These are phyloP conservation scores for Prolemur simus DNA, from an alignment of 2,113 vertebrate species.

Conservation along the genomic window DNA sequence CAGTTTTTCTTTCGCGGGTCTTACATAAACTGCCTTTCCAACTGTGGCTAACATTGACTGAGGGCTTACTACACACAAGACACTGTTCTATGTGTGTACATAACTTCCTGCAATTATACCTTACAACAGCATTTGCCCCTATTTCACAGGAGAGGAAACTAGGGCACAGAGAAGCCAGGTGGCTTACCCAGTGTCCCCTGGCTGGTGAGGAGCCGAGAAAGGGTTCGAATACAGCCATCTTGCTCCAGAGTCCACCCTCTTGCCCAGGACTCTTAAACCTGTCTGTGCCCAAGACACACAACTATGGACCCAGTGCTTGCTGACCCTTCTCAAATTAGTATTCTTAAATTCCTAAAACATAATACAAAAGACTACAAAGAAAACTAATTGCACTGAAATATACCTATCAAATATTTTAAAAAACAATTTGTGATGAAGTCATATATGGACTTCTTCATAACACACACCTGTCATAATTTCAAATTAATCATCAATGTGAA, in stretches of 20 bases:
- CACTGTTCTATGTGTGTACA: not conserved
- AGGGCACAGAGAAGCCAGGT: not conserved
- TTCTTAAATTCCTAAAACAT: not conserved
- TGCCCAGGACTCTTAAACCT: not conserved
- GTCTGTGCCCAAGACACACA: not conserved
- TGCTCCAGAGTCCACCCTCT: not conserved
- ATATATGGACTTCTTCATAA: not conserved
- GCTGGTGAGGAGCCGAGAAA: not conserved
- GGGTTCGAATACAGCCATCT: not conserved
- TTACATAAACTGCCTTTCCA: not conserved
- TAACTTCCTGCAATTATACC: not conserved
- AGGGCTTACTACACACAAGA: not conserved
- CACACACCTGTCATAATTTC: not conserved
- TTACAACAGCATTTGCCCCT: not conserved
- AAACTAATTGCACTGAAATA: not conserved
- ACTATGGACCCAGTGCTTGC: not conserved
- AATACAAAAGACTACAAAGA: not conserved
- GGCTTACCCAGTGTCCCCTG: no score
- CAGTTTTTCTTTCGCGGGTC: no score
- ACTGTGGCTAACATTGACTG: not conserved
- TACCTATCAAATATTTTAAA: not conserved
- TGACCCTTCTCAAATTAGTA: not conserved
- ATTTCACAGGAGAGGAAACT: not conserved
- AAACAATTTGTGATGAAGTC: not conserved
- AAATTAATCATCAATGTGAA: not conserved